These are phyloP conservation scores for Triplophysa rosa DNA, from an alignment of 2,113 vertebrate genomes.

Conservation along the genomic window DNA sequence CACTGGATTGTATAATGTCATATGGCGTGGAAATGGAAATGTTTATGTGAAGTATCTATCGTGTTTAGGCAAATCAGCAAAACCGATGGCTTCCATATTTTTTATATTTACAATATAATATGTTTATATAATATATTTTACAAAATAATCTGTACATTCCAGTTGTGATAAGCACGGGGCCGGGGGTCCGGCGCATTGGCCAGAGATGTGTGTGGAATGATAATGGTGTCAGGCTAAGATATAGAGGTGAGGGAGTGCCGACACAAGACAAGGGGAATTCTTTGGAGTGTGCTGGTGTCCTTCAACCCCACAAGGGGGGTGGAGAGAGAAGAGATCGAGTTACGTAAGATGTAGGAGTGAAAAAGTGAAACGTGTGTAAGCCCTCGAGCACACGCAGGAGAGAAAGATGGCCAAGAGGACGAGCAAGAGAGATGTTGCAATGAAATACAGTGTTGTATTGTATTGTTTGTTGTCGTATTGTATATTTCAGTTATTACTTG, in stretches of 20 bases:
- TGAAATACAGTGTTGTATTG: too few relatives aligned
- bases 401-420: neutral
- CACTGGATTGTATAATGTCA: neutral
- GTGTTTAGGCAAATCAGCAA: neutral
- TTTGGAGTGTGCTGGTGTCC: neutral
- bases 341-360: constrained; percentile 18
- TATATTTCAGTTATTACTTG: too few relatives aligned
- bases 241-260: neutral
- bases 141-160: too few relatives aligned
- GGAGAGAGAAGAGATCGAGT: constrained; percentile 14
- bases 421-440: neutral
- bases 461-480: too few relatives aligned
- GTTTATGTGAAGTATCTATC: neutral
- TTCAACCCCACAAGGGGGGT: neutral
- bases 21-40: neutral
- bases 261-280: constrained; percentile 14
- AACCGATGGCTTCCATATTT: too few relatives aligned
- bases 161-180: too few relatives aligned
- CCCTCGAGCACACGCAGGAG: neutral
- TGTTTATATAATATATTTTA: too few relatives aligned
- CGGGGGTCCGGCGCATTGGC: neutral
- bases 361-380: constrained; percentile 11
- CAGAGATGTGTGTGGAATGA: neutral
- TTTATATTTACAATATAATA: too few relatives aligned
- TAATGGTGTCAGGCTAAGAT: constrained; percentile 1